Conservation (phyloP, 2,797 vertebrate species). For the Chromobotia macracanthus region DNA sequence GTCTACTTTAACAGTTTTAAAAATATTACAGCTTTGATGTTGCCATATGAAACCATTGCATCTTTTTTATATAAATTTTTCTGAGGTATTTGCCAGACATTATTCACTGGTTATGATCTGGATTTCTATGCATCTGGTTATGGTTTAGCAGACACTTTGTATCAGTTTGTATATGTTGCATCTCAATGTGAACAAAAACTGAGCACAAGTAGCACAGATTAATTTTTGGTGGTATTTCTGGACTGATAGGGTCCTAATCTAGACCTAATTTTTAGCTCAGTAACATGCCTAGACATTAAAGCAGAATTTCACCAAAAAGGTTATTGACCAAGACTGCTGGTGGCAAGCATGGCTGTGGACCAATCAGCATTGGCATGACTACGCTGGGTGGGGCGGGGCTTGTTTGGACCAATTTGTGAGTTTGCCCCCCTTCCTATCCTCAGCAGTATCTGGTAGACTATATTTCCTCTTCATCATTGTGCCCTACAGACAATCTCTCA, state of each 20-base stretch:
- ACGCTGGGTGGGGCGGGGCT: not conserved
- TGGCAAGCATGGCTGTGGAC: constrained; percentile 29
- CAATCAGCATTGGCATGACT: constrained; percentile 37
- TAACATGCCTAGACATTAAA: not conserved
- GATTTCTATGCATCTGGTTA: no score
- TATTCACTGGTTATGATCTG: no score
- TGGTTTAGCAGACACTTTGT: no score
- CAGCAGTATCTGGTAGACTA: constrained; percentile 51
- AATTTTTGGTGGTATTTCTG: not conserved
- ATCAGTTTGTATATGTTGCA: not conserved
- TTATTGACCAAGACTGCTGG: constrained; percentile 26
- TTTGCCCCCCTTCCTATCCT: constrained; percentile 48
- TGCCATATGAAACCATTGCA: no score
- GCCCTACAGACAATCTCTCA: constrained; percentile 50
- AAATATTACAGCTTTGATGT: no score
- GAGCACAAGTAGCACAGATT: not conserved
- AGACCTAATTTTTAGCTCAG: not conserved
- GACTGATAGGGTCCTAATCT: not conserved
- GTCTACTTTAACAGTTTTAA: no score
- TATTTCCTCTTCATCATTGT: constrained; percentile 47
- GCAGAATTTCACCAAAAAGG: constrained; percentile 21
- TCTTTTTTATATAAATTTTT: no score
- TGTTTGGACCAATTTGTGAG: constrained; percentile 41
- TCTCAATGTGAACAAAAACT: not conserved
- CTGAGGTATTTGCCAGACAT: no score